Conservation (phyloP, 2,797 vertebrate species). For the Epinephelus awoara region DNA sequence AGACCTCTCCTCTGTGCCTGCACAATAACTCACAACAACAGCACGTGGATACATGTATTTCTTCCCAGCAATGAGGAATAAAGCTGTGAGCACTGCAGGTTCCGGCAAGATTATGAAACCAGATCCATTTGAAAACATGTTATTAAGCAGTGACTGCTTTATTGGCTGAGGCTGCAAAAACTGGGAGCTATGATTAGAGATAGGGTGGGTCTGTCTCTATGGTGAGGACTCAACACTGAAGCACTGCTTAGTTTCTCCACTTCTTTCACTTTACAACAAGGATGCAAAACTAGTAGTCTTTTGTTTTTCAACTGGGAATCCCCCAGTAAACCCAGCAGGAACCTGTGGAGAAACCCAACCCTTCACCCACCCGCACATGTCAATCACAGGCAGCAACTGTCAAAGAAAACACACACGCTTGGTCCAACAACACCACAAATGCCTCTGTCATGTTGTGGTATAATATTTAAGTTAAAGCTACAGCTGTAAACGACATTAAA, state of each 20-base stretch:
- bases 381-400: conserved; percentile 61
- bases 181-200: conserved; percentile 22
- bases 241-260: not conserved
- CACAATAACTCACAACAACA: conserved; percentile 7
- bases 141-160: conserved; percentile 13
- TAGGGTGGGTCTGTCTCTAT: conserved; percentile 51
- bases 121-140: not conserved
- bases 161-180: conserved; percentile 18
- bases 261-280: conserved; percentile 15
- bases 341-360: conserved; percentile 18
- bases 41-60: not conserved
- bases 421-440: not conserved
- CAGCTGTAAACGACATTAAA: rapidly evolving
- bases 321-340: not conserved
- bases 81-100: not conserved
- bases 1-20: not conserved
- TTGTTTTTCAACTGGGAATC: not conserved
- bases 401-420: conserved; percentile 28
- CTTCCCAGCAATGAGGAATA: not conserved
- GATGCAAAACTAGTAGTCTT: not conserved
- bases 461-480: not conserved
- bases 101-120: conserved; percentile 19
- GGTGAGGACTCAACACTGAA: conserved; percentile 16
- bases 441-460: not conserved
- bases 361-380: conserved; percentile 57